A percentile compares a stretch with the other conserved stretches of the same genome.
These are phyloP conservation scores for Goniozus legneri DNA, from an alignment of 1,140 invertebrate species.

Conservation along the genomic window DNA sequence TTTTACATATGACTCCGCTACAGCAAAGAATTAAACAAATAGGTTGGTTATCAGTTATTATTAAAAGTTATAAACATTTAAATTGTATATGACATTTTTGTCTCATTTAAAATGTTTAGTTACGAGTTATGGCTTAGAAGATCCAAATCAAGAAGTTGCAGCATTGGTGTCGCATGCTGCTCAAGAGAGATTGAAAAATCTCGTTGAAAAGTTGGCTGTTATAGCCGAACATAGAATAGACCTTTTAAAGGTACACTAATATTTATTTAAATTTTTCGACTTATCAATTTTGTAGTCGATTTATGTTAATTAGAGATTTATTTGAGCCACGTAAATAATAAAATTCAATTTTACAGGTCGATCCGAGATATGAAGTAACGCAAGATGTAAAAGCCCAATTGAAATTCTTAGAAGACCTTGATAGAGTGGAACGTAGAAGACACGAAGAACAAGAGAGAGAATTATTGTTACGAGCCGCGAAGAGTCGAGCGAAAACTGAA, in stretches of 20 bases:
- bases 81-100: background rate
- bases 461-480: slow-evolving; percentile 86
- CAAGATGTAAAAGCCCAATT: slow-evolving; percentile 91
- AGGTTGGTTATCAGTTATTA: slow-evolving; percentile 52
- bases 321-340: too few relatives aligned
- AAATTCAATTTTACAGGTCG: slow-evolving; percentile 67
- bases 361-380: slow-evolving; percentile 82
- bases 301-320: background rate
- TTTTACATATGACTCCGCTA: slow-evolving; percentile 76
- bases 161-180: slow-evolving; percentile 92
- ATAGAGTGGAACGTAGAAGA: slow-evolving; percentile 87
- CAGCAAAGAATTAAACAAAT: slow-evolving; percentile 75
- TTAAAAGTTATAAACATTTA: slow-evolving; percentile 4
- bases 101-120: slow-evolving; percentile 50
- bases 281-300: background rate
- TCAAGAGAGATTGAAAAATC: slow-evolving; percentile 87
- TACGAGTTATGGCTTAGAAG: slow-evolving; percentile 78
- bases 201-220: slow-evolving; percentile 89
- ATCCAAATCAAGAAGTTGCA: slow-evolving; percentile 83
- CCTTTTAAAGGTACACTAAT: slow-evolving; percentile 69
- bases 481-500: slow-evolving; percentile 93
- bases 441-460: slow-evolving; percentile 95
- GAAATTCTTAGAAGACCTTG: slow-evolving; percentile 94
- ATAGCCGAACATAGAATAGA: slow-evolving; percentile 94
- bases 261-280: background rate